Base-by-base conservation (phyloP, 2,888 invertebrate species). In the Drosophila melanosoma region DNA sequence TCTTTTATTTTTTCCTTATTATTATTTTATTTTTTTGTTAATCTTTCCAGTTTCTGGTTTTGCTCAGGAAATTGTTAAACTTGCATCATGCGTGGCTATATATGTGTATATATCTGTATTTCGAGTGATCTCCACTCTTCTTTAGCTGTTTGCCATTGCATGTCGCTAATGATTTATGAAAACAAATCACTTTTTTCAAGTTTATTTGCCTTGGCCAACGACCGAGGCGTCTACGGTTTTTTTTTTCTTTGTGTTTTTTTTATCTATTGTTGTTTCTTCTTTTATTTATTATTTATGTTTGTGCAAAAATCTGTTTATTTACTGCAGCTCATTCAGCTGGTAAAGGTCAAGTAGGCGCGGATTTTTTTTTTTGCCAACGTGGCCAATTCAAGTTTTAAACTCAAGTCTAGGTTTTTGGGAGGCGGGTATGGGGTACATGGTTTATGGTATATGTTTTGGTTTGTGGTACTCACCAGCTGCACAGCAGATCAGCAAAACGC, bases 401-500 rank as follows among this genome's bases (percentile, higher is more conserved):
- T 33, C 42, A 42, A 61, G 59, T 20, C 45, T 81, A 62, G 38
- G 23, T 54, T 59, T 32, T 11, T 11, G 8, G 33, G 33, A 11
- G 15, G 15, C 1, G 23, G 29, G 11, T 45, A 23, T 17, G 17
- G 10, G 49, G 49, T 33, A n/a, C 48, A 35, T 17, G 42, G 15
- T 15, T 45, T 53, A 10, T 17, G 26, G 49, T 53, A 33, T 29
- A 56, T n/a, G 12, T 35, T 53, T 49, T 15, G 29, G 38, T 53
- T 49, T 15, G 29, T 35, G 40, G 57, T 84, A 93, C 93, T 93
- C 85, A 93, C 93, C 93, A 69, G 90, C 78, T 79, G 88, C 91
- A 79, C 81, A 83, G 86, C 89, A 92, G 80, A 93, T 76, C 82
- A 92, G 79, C 79, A 93, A 83, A 79, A 92, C 80, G 90, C 91